Percentiles rank a stretch among this genome's conserved stretches.
These are phyloP conservation scores for Hydrophis major DNA, from an alignment of 2,797 vertebrate species.

Conservation along the genomic window DNA sequence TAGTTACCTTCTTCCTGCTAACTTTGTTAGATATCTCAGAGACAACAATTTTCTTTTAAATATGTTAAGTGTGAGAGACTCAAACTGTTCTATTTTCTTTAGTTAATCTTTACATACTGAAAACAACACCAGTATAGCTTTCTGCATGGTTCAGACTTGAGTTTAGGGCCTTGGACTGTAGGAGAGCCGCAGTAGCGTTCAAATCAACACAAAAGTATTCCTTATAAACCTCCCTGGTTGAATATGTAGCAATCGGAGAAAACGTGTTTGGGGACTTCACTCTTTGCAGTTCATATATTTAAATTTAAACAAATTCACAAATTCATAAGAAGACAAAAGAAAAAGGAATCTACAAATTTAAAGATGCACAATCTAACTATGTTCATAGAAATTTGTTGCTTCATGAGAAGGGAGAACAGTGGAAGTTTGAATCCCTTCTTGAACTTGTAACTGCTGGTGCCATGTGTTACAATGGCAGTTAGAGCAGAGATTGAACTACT, in stretches of 20 bases:
- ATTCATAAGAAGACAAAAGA: neutral
- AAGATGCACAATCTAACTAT: neutral
- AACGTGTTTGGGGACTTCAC: neutral
- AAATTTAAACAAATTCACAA: neutral
- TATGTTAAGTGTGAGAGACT: neutral
- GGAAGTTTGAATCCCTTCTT: neutral
- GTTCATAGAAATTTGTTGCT: neutral
- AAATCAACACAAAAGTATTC: neutral
- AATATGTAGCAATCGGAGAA: neutral
- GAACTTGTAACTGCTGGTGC: neutral
- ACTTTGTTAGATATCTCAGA: neutral
- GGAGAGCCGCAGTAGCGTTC: neutral
- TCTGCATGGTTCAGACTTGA: neutral
- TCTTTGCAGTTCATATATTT: neutral
- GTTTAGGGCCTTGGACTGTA: neutral
- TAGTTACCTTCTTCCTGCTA: constrained; percentile 7
- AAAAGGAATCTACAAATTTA: neutral
- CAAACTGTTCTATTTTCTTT: neutral
- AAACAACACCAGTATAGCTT: neutral
- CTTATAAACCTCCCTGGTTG: neutral
- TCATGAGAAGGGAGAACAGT: neutral
- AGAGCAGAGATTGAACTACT: neutral
- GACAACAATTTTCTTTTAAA: neutral
- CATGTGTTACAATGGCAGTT: neutral
- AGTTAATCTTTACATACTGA: neutral